phyloP scores from a whole-genome alignment of 2,113 vertebrate genomes.

The Microcebus murinus region DNA sequence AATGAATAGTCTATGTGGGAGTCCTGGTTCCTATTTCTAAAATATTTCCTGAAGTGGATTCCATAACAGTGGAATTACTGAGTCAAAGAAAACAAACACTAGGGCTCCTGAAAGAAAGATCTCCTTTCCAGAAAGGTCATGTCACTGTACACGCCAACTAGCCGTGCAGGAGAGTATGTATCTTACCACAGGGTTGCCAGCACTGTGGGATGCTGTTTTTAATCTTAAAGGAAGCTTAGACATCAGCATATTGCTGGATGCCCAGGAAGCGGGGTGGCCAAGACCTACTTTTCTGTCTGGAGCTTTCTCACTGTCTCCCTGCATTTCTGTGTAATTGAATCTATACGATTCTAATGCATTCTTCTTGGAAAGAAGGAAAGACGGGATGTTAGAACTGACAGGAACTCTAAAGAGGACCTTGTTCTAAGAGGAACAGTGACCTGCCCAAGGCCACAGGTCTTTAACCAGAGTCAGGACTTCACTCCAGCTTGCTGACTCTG shows the following conservation, averaged over 20 bases:
- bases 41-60: slow-evolving; percentile 23
- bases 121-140: neutral
- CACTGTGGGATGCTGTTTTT: neutral
- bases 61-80: neutral
- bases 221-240: neutral
- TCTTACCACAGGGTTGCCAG: neutral
- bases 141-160: neutral
- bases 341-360: neutral
- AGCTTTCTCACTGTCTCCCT: neutral
- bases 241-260: neutral
- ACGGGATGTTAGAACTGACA: neutral
- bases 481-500: neutral
- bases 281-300: neutral
- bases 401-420: neutral
- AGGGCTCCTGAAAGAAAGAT: neutral
- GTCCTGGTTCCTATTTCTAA: slow-evolving; percentile 23
- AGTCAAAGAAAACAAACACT: neutral
- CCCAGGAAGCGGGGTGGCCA: neutral
- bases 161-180: neutral
- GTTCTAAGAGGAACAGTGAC: neutral
- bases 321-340: neutral
- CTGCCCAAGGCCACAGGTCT: neutral
- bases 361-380: neutral
- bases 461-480: neutral
- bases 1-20: neutral